Evolutionary conservation across 2,888 invertebrate species (phyloP).

Genomic region (Ochlodes sylvanus): DNA sequence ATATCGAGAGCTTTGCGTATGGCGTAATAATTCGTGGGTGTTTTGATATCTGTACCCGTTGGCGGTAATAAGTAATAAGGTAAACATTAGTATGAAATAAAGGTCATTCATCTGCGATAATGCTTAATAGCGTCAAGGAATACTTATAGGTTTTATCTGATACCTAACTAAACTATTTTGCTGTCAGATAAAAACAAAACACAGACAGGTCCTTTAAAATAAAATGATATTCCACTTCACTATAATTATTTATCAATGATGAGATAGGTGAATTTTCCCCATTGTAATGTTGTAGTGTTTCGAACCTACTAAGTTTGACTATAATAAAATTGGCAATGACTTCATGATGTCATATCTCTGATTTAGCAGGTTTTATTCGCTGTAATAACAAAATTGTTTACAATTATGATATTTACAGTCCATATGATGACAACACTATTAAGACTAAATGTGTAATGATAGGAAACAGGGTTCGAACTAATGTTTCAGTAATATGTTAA

Average conservation of each 20-base stretch:
- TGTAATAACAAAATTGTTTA: too few species aligned
- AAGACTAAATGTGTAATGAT: neutral
- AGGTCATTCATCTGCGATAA: conserved; percentile 57
- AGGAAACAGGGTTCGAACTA: conserved; percentile 9
- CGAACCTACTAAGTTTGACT: too few species aligned
- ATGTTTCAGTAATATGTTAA: conserved; percentile 33
- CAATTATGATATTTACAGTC: neutral
- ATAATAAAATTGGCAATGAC: too few species aligned
- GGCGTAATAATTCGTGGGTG: conserved; percentile 61
- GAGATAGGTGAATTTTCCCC: neutral
- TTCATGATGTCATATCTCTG: too few species aligned
- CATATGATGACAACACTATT: neutral
- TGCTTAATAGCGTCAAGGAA: neutral
- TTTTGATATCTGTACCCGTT: conserved; percentile 74
- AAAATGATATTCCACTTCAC: neutral
- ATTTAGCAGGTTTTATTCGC: too few species aligned
- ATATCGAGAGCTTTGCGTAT: conserved; percentile 53
- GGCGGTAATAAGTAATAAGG: conserved; percentile 76
- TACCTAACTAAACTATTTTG: neutral
- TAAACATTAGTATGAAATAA: conserved; percentile 74
- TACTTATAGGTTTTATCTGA: neutral
- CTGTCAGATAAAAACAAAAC: neutral
- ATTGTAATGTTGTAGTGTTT: neutral
- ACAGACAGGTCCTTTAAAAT: neutral
- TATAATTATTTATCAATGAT: conserved; percentile 1